Evolutionary conservation across 2,888 invertebrate genomes (phyloP), one percentile per base, ranked within the genome.

Genomic region (Strigamia maritima): DNA sequence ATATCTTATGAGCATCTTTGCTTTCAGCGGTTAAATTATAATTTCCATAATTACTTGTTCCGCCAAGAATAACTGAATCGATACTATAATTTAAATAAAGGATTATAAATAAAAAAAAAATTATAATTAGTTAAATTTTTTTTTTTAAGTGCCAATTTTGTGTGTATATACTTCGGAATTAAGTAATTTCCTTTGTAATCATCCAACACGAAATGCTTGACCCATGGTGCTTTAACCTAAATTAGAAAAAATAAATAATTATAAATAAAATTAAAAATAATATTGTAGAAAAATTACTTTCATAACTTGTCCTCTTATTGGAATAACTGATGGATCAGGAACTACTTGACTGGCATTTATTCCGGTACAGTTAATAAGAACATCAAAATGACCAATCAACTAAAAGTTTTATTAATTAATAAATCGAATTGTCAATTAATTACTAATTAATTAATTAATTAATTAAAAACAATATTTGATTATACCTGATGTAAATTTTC

Each of bases 281-380:
- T n/a, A n/a, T n/a, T n/a, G n/a, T n/a, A n/a, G n/a, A 26, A 26
- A 10, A 24, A 16, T 84, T 85, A 91, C 92, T 84, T 89, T 89
- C 0, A 88, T 84, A 44, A 94, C 89, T 87, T 94, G 94, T 7
- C 94, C 94, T 81, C 95, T 88, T 75, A 93, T 89, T 1, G 94
- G 89, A 79, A 86, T 86, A 76, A 93, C 87, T 44, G 84, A 84
- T 0, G 85, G 82, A 87, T 95, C 94, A 0, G 88, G 87, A 0
- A 90, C 88, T 0, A 94, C 85, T 10, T 87, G 81, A 81, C 87
- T 87, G 0, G 94, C 90, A 0, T 90, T 90, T 0, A 94, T 83
- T 8, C 96, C 95, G 0, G 90, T 89, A 82, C 94, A 95, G 85
- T 95, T 94, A 70, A 95, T 88, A n/a, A 95, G 87, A 0, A 93